Base-by-base conservation (phyloP, 2,888 invertebrate species). In the Trichopoda pennipes region DNA sequence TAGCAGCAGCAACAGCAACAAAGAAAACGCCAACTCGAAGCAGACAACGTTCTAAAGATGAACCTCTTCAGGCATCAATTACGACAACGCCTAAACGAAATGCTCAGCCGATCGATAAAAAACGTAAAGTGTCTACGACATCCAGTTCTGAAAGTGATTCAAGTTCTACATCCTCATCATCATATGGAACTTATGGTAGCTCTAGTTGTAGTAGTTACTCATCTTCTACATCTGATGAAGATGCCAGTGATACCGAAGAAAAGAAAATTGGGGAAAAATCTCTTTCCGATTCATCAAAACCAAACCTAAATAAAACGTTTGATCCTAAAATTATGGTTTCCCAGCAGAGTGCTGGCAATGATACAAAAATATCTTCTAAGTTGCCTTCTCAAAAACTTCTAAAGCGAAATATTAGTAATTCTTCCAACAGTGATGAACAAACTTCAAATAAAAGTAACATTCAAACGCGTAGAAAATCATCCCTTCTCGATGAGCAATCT, bases 401-500 rank as follows among this genome's bases (percentile, higher is more conserved):
- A 16, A 84, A 84, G 32, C 85, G 85, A 28, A 85, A 86, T 77
- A 49, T 83, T 14, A 86, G 85, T 38, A 85, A 82, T 19, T 85
- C 85, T 9, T 77, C 85, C 42, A 83, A 61, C 44, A 42, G 80
- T 60, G 68, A 83, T 42, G 81, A 78, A 42, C 72, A 56, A 66
- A 77, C 8, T 23, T 9, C 76, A 51, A 78, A 68, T 66, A 78
- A 78, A 2, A 42, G 76, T 17, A 64, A 51, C 38, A 70, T 66
- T 23, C 79, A 61, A 58, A 85, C 85, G n/a, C 85, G 88, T 8
- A 85, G 87, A 61, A 88, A 87, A 69, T 86, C 78, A 9, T 56
- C 86, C 12, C 86, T 87, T 2, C 19, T 87, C 3, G 92, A 92
- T 81, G 91, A 90, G 68, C 87, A 86, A 32, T 88, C 89, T 2